phyloP scores from a whole-genome alignment of 2,113 vertebrate species.

The Malurus cyaneus region DNA sequence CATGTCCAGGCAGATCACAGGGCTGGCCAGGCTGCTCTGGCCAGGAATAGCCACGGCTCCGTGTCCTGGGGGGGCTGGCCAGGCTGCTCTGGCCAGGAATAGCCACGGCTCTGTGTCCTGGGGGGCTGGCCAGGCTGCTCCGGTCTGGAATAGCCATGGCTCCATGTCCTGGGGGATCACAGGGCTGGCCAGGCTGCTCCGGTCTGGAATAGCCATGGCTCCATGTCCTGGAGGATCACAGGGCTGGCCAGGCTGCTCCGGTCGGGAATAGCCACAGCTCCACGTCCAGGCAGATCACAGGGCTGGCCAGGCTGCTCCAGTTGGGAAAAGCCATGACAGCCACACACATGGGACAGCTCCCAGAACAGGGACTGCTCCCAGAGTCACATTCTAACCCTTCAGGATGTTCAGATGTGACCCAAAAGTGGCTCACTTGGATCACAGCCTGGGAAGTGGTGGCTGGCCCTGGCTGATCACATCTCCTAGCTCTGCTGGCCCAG shows the following conservation, averaged over 20 bases:
- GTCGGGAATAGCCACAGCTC: background rate
- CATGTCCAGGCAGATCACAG: background rate
- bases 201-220: background rate
- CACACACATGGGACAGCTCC: background rate
- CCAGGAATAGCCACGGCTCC: background rate
- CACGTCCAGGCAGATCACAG: no score
- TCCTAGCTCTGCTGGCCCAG: background rate
- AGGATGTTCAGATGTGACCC: no score
- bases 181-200: no score
- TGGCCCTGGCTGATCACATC: background rate
- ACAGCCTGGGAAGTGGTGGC: background rate
- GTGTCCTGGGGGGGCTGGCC: background rate
- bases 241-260: no score
- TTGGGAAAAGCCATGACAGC: background rate
- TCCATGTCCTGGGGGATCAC: no score
- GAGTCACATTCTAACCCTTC: background rate
- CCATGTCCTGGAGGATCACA: no score
- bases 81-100: background rate
- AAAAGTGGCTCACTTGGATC: background rate
- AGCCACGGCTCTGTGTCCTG: background rate
- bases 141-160: background rate
- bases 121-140: background rate
- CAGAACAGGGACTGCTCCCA: background rate
- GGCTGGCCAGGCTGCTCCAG: no score
- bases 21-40: background rate